A percentile compares a stretch with the other conserved stretches of the same genome.
Evolutionary conservation across 2,113 vertebrate species (phyloP).

Genomic region (Romanogobio albipinnatus): DNA sequence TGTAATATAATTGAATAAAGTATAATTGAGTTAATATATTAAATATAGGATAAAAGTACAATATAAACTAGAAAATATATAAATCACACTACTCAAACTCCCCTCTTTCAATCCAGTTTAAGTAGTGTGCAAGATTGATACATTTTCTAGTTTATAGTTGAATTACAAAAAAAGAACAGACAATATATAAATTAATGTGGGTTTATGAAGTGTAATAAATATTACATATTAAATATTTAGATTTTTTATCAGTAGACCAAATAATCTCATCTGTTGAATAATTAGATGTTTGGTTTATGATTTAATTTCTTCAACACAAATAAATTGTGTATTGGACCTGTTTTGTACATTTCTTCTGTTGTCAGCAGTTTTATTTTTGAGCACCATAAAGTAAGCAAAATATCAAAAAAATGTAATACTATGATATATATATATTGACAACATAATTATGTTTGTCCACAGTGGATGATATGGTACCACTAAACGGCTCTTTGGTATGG

Average conservation of each 20-base stretch:
- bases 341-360: neutral
- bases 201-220: neutral
- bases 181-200: too few species aligned
- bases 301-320: neutral
- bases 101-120: neutral
- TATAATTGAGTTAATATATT: neutral
- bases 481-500: constrained; percentile 23
- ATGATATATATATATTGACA: constrained; percentile 31
- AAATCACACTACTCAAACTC: neutral
- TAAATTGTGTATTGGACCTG: neutral
- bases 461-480: constrained; percentile 24
- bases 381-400: neutral
- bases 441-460: constrained; percentile 26
- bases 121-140: neutral
- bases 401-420: neutral
- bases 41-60: neutral
- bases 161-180: neutral
- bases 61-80: neutral
- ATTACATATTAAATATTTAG: neutral
- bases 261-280: neutral
- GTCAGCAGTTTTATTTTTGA: neutral
- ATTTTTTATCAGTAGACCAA: neutral
- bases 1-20: neutral
- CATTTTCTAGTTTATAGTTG: too few species aligned
- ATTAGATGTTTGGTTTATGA: neutral